A percentile compares a stretch with the other conserved stretches of the same genome.
These are phyloP conservation scores for Muntiacus muntjak DNA, from an alignment of 2,113 vertebrate species.

Conservation along the genomic window DNA sequence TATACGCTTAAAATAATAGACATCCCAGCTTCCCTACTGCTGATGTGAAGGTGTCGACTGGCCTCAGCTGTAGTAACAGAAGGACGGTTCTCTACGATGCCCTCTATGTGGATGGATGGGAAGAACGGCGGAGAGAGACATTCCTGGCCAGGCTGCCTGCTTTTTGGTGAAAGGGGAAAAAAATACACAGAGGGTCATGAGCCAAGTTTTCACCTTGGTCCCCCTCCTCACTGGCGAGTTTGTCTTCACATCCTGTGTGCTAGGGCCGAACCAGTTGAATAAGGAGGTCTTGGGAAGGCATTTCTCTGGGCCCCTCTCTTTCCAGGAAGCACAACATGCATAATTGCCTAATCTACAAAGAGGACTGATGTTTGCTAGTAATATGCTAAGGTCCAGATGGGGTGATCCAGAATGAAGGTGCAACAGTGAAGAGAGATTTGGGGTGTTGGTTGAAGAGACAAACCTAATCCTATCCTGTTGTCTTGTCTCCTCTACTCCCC, in stretches of 20 bases:
- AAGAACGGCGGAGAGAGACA: fast-evolving
- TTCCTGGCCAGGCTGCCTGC: neutral
- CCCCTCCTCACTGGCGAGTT: neutral
- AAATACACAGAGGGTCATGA: neutral
- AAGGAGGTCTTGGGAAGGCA: too few relatives aligned
- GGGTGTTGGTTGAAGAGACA: neutral
- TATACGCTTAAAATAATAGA: slow-evolving; percentile 85
- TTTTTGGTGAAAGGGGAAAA: neutral
- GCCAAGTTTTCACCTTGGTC: neutral
- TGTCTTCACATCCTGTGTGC: neutral
- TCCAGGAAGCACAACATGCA: neutral
- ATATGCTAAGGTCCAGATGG: neutral
- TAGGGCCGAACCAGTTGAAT: too few relatives aligned
- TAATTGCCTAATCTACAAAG: neutral
- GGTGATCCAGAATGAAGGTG: neutral
- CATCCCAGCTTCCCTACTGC: slow-evolving; percentile 58
- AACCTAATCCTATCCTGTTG: neutral
- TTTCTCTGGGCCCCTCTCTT: neutral
- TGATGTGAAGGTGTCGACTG: slow-evolving; percentile 59
- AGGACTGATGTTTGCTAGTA: neutral
- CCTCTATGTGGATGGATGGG: fast-evolving
- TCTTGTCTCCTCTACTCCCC: neutral
- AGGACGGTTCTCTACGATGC: neutral
- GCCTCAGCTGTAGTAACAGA: slow-evolving; percentile 45
- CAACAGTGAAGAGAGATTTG: neutral